Base-by-base conservation (phyloP, 1,140 invertebrate genomes). In the Drosophila equinoxialis region DNA sequence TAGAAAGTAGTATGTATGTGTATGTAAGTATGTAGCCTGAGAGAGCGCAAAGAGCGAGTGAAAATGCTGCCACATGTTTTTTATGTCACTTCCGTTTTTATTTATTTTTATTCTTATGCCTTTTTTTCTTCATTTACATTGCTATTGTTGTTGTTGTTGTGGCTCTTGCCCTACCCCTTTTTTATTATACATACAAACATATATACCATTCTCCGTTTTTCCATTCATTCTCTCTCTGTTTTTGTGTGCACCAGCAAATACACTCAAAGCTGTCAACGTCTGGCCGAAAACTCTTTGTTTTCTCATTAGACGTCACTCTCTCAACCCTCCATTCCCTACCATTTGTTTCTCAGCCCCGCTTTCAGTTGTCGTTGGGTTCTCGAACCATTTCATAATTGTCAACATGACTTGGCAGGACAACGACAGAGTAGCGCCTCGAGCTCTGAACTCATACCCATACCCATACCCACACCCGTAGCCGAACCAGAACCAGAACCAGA, bases 11-110 rank as follows among this genome's bases (percentile, higher is more conserved):
- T 11, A 39, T 39, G 23, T 26, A 26, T 26, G 23, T 23, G 2
- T 42, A n/a, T n/a, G 60, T 11, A 62, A 23, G 37, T 23, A 13
- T 4, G 17, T 48, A 45, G 39, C 17, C 23, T 10, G 35, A 62
- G 37, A 17, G 39, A 26, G 14, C 14, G 64, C 17, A 45, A 17
- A 17, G 11, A 37, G 17, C 13, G 65, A n/a, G 41, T 45, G 42
- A 82, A 87, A 87, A 82, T 82, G 79, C 83, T 87, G 83, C 68
- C 83, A 86, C 83, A 86, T 86, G 83, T 87, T 79, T 82, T 82
- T 87, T 87, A 87, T 87, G 76, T 81, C 79, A 83, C 84, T 86
- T 86, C 79, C 83, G 83, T 45, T 87, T 83, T 79, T 79, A 75
- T 86, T 81, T 86, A 81, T 86, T 81, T 86, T 79, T 77, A 77